phyloP scores from a whole-genome alignment of 2,888 invertebrate species.

The Drosophila acutilabella region DNA sequence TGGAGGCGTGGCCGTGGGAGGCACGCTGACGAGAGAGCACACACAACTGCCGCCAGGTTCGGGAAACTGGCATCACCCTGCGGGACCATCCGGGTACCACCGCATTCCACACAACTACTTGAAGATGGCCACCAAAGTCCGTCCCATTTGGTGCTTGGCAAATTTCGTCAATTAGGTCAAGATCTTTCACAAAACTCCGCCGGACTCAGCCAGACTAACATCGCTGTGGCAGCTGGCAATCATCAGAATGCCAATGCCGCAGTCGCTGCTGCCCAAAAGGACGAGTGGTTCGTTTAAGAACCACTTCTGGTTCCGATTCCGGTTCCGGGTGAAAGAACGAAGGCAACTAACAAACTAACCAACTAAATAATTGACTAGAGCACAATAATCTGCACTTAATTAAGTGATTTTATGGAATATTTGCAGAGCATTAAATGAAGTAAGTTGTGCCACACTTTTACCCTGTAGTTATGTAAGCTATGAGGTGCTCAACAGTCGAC shows the following conservation, averaged over 20 bases:
- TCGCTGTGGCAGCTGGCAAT: slow-evolving; percentile 71
- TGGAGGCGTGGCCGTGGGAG: slow-evolving; percentile 76
- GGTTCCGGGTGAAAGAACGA: slow-evolving; percentile 49
- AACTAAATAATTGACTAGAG: slow-evolving; percentile 67
- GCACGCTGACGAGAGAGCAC: slow-evolving; percentile 87
- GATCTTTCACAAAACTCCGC: slow-evolving; percentile 86
- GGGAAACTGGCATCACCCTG: slow-evolving; percentile 99
- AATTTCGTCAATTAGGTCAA: slow-evolving; percentile 88
- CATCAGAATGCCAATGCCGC: slow-evolving; percentile 81
- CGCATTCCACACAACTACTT: slow-evolving; percentile 86
- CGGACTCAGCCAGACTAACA: slow-evolving; percentile 80
- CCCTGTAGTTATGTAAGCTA: too few species aligned
- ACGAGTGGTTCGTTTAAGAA: slow-evolving; percentile 94
- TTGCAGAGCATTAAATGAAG: slow-evolving; percentile 85
- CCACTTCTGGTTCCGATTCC: slow-evolving; percentile 28
- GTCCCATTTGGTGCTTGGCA: slow-evolving; percentile 97
- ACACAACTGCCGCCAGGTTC: slow-evolving; percentile 88
- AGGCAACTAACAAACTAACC: slow-evolving; percentile 38
- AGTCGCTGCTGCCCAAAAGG: slow-evolving; percentile 90
- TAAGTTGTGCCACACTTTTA: slow-evolving; percentile 53
- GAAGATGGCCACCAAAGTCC: slow-evolving; percentile 91
- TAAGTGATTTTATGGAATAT: slow-evolving; percentile 76
- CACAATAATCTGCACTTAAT: slow-evolving; percentile 77
- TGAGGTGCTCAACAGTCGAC: too few species aligned
- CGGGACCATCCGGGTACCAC: slow-evolving; percentile 88